phyloP scores from a whole-genome alignment of 2,113 vertebrate genomes.

The Zootoca vivipara region DNA sequence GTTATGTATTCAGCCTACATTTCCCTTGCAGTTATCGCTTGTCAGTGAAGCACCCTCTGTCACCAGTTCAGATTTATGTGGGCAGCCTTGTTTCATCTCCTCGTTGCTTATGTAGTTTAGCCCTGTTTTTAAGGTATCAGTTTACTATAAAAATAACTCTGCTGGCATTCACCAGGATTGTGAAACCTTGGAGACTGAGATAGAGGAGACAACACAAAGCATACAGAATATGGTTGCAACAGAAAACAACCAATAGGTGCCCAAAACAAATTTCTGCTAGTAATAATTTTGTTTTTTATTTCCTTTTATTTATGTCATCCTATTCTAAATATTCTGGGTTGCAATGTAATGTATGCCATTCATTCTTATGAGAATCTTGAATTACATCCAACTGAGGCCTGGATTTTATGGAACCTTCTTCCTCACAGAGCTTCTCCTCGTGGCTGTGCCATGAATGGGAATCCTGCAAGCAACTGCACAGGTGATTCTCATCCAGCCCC shows the following conservation, averaged over 20 bases:
- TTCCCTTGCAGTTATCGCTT: constrained; percentile 54
- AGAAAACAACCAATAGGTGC: constrained; percentile 19
- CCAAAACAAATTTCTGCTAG: constrained; percentile 18
- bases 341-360: not conserved
- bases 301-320: not conserved
- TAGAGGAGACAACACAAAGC: constrained; percentile 9
- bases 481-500: not conserved
- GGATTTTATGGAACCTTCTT: not conserved
- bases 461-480: not conserved
- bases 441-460: not conserved
- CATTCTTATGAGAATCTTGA: not conserved
- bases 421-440: not conserved
- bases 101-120: constrained; percentile 52
- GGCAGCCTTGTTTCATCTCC: constrained; percentile 61
- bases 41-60: constrained; percentile 64
- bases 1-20: constrained; percentile 49
- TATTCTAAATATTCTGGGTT: not conserved
- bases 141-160: constrained; percentile 80
- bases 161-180: constrained; percentile 51
- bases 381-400: not conserved
- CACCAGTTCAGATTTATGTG: constrained; percentile 59
- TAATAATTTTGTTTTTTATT: not conserved
- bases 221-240: constrained; percentile 21
- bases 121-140: constrained; percentile 65
- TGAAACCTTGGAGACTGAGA: constrained; percentile 45